A percentile compares a stretch with the other conserved stretches of the same genome.
Evolutionary conservation across 2,113 vertebrate species (phyloP).

Genomic region (Xyliphius kryptos): DNA sequence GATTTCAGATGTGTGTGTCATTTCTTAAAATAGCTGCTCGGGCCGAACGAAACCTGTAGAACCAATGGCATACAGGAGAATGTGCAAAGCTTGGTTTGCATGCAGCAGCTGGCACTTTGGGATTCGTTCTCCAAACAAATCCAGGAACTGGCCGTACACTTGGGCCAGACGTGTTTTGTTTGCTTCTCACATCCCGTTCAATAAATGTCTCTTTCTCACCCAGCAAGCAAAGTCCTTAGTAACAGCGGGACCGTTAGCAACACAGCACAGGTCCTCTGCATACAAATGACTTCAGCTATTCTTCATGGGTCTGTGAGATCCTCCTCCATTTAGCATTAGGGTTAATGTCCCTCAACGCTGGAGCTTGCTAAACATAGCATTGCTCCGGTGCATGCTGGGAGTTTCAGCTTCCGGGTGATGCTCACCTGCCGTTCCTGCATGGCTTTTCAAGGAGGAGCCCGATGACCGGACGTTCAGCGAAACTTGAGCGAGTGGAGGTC

Average conservation of each 20-base stretch:
- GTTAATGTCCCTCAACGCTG: constrained; percentile 19
- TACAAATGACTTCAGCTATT: constrained; percentile 44
- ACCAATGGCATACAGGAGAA: too few species aligned
- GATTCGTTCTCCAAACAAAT: too few species aligned
- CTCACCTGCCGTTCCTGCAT: neutral
- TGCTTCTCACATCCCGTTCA: constrained; percentile 45
- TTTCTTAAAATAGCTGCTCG: too few species aligned
- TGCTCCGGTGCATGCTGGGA: constrained; percentile 21
- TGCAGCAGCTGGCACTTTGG: too few species aligned
- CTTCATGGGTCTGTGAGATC: constrained; percentile 16
- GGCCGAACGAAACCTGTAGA: too few species aligned
- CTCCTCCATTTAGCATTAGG: constrained; percentile 13
- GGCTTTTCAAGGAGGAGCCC: neutral
- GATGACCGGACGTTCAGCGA: too few species aligned
- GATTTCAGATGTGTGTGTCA: too few species aligned
- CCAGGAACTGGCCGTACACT: constrained; percentile 23
- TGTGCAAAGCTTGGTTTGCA: too few species aligned
- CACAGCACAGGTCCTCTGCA: constrained; percentile 30
- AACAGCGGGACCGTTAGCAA: constrained; percentile 26
- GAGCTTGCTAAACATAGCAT: constrained; percentile 20
- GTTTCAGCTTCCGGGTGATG: constrained; percentile 26
- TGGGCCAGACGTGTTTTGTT: constrained; percentile 43
- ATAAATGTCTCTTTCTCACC: constrained; percentile 44
- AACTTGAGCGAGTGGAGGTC: too few species aligned
- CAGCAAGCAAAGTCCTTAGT: constrained; percentile 31